Conservation (phyloP, 2,888 invertebrate species). For the Congeria kusceri region DNA sequence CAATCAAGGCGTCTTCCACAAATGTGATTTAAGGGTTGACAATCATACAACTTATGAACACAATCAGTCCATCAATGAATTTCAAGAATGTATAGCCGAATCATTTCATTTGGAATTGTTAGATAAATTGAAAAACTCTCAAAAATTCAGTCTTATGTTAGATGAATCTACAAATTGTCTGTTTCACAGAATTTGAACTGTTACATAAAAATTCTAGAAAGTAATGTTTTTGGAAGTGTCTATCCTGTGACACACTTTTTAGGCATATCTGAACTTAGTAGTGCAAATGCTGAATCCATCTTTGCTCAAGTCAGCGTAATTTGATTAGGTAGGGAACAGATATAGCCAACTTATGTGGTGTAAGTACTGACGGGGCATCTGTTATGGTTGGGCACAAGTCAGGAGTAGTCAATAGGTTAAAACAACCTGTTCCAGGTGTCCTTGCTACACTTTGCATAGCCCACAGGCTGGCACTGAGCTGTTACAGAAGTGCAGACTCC, state of each 20-base stretch:
- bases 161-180: conserved; percentile 34
- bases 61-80: conserved; percentile 5
- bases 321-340: conserved; percentile 18
- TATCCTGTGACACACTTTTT: conserved; percentile 24
- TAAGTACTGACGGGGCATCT: conserved; percentile 44
- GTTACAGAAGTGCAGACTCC: conserved; percentile 36
- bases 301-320: conserved; percentile 1
- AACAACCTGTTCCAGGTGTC: conserved; percentile 16
- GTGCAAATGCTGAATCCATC: conserved; percentile 36
- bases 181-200: conserved; percentile 29
- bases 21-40: conserved; percentile 11
- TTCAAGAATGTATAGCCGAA: conserved; percentile 7
- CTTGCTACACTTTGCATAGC: conserved; percentile 42
- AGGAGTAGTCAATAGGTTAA: conserved; percentile 27
- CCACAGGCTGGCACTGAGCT: conserved; percentile 40
- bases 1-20: conserved; percentile 8
- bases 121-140: neutral
- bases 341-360: conserved; percentile 34
- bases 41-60: conserved; percentile 9
- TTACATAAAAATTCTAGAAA: conserved; percentile 19
- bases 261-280: conserved; percentile 15
- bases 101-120: neutral
- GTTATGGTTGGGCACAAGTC: conserved; percentile 40
- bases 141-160: conserved; percentile 28
- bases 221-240: neutral